phyloP scores from a whole-genome alignment of 2,113 vertebrate species.

The Syngnathoides biaculeatus region DNA sequence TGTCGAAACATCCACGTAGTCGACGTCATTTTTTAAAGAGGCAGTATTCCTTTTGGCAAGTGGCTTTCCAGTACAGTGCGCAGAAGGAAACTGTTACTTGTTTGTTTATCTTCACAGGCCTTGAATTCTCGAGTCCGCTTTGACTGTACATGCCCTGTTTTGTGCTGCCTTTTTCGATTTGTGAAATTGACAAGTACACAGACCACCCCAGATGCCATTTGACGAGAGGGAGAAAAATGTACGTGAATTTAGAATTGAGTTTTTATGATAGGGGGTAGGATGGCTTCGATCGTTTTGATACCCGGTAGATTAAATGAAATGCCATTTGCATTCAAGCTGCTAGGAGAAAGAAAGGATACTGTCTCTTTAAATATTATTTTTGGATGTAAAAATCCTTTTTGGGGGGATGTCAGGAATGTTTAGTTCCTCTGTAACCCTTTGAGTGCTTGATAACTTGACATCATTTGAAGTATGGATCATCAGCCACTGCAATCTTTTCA shows the following conservation, averaged over 20 bases:
- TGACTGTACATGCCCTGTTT: slow-evolving; percentile 60
- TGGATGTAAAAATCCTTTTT: slow-evolving; percentile 49
- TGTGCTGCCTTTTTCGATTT: slow-evolving; percentile 74
- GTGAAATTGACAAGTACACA: slow-evolving; percentile 81
- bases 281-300: slow-evolving; percentile 38
- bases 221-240: slow-evolving; percentile 59
- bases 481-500: not conserved
- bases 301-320: not conserved
- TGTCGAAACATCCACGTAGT: slow-evolving; percentile 48
- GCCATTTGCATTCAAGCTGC: slow-evolving; percentile 41
- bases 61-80: slow-evolving; percentile 42
- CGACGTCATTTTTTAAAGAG: slow-evolving; percentile 61
- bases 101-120: slow-evolving; percentile 14
- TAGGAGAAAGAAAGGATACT: slow-evolving; percentile 75
- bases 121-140: slow-evolving; percentile 41
- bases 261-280: slow-evolving; percentile 74
- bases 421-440: slow-evolving; percentile 80
- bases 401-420: slow-evolving; percentile 47
- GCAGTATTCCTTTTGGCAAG: slow-evolving; percentile 68
- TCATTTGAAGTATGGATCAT: slow-evolving; percentile 14
- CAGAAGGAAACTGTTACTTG: slow-evolving; percentile 30
- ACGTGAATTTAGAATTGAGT: slow-evolving; percentile 72
- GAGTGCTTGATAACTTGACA: slow-evolving; percentile 68
- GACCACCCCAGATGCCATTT: slow-evolving; percentile 53
- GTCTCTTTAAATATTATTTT: slow-evolving; percentile 81